Evolutionary conservation across 2,797 vertebrate species (phyloP).

Genomic region (Sebastiscus tertius): DNA sequence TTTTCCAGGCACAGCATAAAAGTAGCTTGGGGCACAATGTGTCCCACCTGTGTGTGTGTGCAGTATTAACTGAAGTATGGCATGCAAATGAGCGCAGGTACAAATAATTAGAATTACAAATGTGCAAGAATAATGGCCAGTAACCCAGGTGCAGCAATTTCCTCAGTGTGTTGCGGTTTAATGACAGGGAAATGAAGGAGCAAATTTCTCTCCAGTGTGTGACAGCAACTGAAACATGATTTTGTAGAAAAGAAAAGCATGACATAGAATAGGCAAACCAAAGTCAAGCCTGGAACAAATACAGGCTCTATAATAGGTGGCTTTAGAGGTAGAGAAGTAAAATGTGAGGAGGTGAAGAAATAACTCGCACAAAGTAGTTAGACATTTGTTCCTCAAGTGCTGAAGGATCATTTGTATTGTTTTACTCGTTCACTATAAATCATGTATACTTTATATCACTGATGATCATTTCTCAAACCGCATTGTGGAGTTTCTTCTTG

Average conservation of each 20-base stretch:
- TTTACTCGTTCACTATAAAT: not conserved
- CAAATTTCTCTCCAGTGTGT: not conserved
- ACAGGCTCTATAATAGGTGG: not conserved
- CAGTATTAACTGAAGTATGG: not conserved
- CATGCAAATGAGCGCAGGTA: conserved; percentile 40
- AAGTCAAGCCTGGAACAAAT: not conserved
- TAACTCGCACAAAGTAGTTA: not conserved
- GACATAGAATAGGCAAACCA: not conserved
- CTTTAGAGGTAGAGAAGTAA: not conserved
- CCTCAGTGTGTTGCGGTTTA: conserved; percentile 13
- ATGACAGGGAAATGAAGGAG: conserved; percentile 18
- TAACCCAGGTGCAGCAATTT: conserved; percentile 44
- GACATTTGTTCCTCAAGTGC: not conserved
- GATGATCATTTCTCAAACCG: not conserved
- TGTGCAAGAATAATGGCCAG: conserved; percentile 10
- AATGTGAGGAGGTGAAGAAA: not conserved
- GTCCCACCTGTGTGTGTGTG: conserved; percentile 19
- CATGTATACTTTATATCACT: not conserved
- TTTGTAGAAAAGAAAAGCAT: not conserved
- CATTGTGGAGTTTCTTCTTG: not conserved
- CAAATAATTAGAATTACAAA: conserved; percentile 47
- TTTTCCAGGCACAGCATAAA: not conserved
- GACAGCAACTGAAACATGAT: not conserved
- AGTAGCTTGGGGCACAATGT: not conserved
- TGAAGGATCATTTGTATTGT: not conserved